Evolutionary conservation across 2,113 vertebrate species (phyloP).

Genomic region (Chaenocephalus aceratus): DNA sequence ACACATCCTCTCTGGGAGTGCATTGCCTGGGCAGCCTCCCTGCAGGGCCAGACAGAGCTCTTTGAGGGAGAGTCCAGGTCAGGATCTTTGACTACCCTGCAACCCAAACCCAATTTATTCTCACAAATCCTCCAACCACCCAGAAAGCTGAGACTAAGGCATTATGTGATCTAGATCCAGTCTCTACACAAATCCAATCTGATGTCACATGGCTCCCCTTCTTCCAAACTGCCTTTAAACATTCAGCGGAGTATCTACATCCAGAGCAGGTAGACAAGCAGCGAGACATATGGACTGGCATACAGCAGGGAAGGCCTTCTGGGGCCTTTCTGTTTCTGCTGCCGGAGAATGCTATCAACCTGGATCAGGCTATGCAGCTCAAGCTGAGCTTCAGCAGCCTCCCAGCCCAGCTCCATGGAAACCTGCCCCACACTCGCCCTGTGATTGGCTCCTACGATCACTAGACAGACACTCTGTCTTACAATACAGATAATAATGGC

Average conservation of each 20-base stretch:
- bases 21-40: conserved; percentile 35
- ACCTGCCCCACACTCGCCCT: conserved; percentile 62
- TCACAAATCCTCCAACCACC: conserved; percentile 19
- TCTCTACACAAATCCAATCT: conserved; percentile 55
- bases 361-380: conserved; percentile 60
- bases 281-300: conserved; percentile 52
- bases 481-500: conserved; percentile 73
- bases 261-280: conserved; percentile 54
- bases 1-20: conserved; percentile 26
- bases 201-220: conserved; percentile 45
- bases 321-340: conserved; percentile 54
- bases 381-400: conserved; percentile 60
- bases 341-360: conserved; percentile 65
- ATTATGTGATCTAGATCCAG: conserved; percentile 30
- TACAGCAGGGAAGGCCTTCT: conserved; percentile 54
- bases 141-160: conserved; percentile 30
- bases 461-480: conserved; percentile 76
- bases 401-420: conserved; percentile 73
- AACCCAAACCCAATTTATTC: conserved; percentile 15
- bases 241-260: conserved; percentile 28
- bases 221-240: conserved; percentile 42
- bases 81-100: conserved; percentile 41
- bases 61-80: conserved; percentile 36
- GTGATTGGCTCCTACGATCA: conserved; percentile 73
- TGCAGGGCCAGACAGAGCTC: conserved; percentile 54